phyloP scores from a whole-genome alignment of 2,797 vertebrate species.

The Oreochromis grahami region DNA sequence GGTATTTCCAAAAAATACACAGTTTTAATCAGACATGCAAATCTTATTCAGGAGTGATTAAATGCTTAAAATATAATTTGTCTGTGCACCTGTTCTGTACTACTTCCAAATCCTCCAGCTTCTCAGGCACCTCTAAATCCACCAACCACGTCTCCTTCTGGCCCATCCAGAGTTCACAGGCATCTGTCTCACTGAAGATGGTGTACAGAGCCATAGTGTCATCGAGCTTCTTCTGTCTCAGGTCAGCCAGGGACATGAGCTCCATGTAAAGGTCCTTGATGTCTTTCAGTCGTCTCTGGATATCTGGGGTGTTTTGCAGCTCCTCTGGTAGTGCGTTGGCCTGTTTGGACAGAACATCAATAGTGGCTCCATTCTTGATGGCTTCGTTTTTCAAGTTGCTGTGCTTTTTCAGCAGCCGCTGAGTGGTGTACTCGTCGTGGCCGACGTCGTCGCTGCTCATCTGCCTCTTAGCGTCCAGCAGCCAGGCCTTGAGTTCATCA shows the following conservation, averaged over 20 bases:
- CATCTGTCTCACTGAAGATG: slow-evolving; percentile 91
- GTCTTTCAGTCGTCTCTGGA: slow-evolving; percentile 81
- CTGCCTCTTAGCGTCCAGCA: slow-evolving; percentile 83
- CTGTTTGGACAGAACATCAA: slow-evolving; percentile 82
- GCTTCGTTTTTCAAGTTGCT: slow-evolving; percentile 83
- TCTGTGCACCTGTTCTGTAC: slow-evolving; percentile 87
- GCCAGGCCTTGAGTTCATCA: slow-evolving; percentile 86
- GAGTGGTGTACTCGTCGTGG: slow-evolving; percentile 90
- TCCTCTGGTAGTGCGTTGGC: slow-evolving; percentile 85
- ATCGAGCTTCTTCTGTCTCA: slow-evolving; percentile 84
- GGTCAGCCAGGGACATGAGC: slow-evolving; percentile 82
- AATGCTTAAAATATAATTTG: background rate
- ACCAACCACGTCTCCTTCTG: slow-evolving; percentile 96
- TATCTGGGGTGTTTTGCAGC: slow-evolving; percentile 85
- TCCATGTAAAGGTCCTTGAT: slow-evolving; percentile 85
- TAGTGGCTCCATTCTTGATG: slow-evolving; percentile 76
- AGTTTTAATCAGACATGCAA: background rate
- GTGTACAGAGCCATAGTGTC: slow-evolving; percentile 90
- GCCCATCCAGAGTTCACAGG: slow-evolving; percentile 95
- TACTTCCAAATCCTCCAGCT: slow-evolving; percentile 92
- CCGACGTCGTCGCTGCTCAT: slow-evolving; percentile 84
- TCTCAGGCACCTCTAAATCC: slow-evolving; percentile 86
- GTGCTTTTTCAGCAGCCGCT: slow-evolving; percentile 84
- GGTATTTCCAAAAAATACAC: background rate
- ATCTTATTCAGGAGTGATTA: background rate